Evolutionary conservation across 2,797 vertebrate genomes (phyloP).

Genomic region (Rhynchotus rufescens): DNA sequence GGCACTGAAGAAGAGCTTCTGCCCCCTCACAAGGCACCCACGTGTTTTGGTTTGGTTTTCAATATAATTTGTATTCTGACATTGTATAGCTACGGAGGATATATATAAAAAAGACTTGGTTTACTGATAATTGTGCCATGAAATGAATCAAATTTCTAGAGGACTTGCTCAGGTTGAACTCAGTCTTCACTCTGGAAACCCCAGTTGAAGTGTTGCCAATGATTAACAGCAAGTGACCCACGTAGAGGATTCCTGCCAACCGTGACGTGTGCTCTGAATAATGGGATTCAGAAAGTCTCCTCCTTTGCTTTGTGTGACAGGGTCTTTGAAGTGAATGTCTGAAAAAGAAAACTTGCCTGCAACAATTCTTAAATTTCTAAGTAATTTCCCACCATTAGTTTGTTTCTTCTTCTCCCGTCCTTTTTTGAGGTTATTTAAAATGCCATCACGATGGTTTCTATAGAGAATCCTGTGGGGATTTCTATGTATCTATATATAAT

Average conservation of each 20-base stretch:
- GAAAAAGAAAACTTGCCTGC: neutral
- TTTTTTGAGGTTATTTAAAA: conserved; percentile 9
- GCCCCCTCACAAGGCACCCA: neutral
- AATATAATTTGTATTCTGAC: neutral
- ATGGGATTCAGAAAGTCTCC: neutral
- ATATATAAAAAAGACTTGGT: neutral
- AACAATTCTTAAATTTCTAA: neutral
- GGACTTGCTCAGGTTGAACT: neutral
- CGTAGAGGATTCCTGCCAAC: neutral
- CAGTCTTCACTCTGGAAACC: neutral
- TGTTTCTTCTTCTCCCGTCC: neutral
- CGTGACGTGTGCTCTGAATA: neutral
- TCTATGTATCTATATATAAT: neutral
- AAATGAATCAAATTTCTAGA: neutral
- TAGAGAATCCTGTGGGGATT: neutral
- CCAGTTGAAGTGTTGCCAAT: neutral
- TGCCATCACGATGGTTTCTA: conserved; percentile 6
- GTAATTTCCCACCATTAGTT: neutral
- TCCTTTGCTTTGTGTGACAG: neutral
- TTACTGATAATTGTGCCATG: neutral
- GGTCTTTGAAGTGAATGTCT: neutral
- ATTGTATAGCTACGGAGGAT: neutral
- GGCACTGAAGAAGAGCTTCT: neutral
- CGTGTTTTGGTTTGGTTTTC: neutral
- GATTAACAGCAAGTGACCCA: neutral